Evolutionary conservation across 35 echinoderm and acorn worm genomes (phyloP), one percentile per base, ranked within the genome.

Genomic region (Acanthaster planci): DNA sequence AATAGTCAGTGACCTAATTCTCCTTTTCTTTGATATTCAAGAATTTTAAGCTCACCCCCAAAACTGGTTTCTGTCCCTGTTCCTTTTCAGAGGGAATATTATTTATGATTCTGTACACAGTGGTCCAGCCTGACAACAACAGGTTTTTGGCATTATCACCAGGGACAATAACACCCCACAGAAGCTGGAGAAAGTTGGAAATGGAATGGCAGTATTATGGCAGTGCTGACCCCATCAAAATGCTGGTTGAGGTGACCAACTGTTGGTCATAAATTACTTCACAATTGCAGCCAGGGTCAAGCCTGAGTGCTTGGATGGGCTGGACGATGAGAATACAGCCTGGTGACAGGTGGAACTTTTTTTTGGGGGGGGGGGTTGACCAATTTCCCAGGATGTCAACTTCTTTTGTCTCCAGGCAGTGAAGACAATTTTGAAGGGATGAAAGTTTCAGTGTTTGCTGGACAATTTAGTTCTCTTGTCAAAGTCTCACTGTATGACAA

Each of bases 221-320:
- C 64, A 72, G 23, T 7, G 64, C 15, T 72, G 64, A 72, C 64
- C 64, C 64, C 64, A 72, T 72, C 64, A 72, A 72, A 72, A 72
- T 21, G 30, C 19, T 72, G 64, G 23, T 72, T 72, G 34, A 72
- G 64, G 64, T 72, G 64, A 72, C 64, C 64, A 29, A 72, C 64
- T 72, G 64, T 72, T 72, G 64, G 64, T 34, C 64, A 29, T 72
- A 72, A 72, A 72, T 72, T 72, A 72, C 30, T 72, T 72, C 26
- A 19, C 34, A 31, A 72, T 72, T 72, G 64, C 34, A 72, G 42
- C 64, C 64, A 72, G 64, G 64, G 64, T 72, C 64, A 72, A 34
- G 34, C 64, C 7, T 31, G 64, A 72, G 64, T 21, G 64, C 10
- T 72, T 72, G 22, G 23, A 72, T 72, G 64, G 14, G 18, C 30